These are phyloP conservation scores for Girardinus metallicus DNA, from an alignment of 2,797 vertebrate genomes.

Conservation along the genomic window DNA sequence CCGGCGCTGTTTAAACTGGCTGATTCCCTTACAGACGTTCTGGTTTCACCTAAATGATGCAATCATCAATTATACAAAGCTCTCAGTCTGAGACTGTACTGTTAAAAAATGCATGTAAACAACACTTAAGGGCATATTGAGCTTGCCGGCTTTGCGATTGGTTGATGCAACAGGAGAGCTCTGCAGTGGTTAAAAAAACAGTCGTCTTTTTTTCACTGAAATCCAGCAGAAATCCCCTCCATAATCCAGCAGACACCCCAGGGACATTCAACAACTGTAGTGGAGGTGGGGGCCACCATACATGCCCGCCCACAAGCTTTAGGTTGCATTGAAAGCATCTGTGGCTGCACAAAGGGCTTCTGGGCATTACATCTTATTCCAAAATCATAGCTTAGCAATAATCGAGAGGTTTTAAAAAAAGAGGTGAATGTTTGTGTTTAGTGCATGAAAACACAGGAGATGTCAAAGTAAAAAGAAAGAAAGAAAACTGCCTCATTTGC, in stretches of 20 bases:
- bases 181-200: slow-evolving; percentile 23
- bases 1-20: slow-evolving; percentile 37
- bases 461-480: slow-evolving; percentile 15
- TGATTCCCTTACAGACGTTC: slow-evolving; percentile 23
- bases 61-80: slow-evolving; percentile 51
- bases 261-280: slow-evolving; percentile 58
- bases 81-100: slow-evolving; percentile 37
- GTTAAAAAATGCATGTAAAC: slow-evolving; percentile 64
- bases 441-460: slow-evolving; percentile 18
- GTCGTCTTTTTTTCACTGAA: slow-evolving; percentile 54
- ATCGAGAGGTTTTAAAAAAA: slow-evolving; percentile 43
- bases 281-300: not conserved
- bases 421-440: slow-evolving; percentile 22
- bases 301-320: slow-evolving; percentile 59
- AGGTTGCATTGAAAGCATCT: slow-evolving; percentile 44
- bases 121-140: slow-evolving; percentile 47
- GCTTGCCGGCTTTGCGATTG: slow-evolving; percentile 48
- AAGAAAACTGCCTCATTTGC: slow-evolving; percentile 36
- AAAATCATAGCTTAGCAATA: slow-evolving; percentile 48
- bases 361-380: slow-evolving; percentile 40
- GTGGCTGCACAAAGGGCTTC: slow-evolving; percentile 30
- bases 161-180: slow-evolving; percentile 62
- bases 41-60: slow-evolving; percentile 55
- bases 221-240: slow-evolving; percentile 68
- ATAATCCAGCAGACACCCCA: slow-evolving; percentile 66